These are phyloP conservation scores for Caracal caracal DNA, from an alignment of 2,113 vertebrate species.

Conservation along the genomic window DNA sequence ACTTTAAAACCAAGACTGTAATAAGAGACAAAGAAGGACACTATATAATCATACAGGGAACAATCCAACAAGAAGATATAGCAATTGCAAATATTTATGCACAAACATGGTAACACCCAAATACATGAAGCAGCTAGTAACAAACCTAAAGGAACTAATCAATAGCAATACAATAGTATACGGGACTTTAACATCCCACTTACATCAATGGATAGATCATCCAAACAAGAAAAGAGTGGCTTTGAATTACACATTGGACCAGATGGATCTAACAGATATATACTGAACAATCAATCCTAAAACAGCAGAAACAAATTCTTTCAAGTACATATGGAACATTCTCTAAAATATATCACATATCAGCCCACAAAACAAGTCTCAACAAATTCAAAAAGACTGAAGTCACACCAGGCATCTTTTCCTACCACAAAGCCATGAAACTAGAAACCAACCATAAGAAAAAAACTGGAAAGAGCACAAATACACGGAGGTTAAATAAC, in stretches of 20 bases:
- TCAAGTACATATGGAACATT: background rate
- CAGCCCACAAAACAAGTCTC: background rate
- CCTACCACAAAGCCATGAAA: background rate
- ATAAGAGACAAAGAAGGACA: background rate
- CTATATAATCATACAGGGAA: background rate
- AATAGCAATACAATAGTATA: background rate
- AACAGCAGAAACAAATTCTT: background rate
- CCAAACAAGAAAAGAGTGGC: background rate
- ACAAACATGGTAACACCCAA: background rate
- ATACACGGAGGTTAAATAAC: background rate
- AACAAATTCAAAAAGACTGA: background rate
- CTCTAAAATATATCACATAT: background rate
- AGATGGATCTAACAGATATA: background rate
- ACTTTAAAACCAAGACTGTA: background rate
- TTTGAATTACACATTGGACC: background rate
- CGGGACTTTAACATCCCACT: background rate
- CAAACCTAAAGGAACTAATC: background rate
- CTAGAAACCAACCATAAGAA: background rate
- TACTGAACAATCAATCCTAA: background rate
- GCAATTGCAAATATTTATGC: background rate
- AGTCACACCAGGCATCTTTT: background rate
- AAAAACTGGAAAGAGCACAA: background rate
- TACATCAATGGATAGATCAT: background rate
- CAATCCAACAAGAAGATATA: background rate
- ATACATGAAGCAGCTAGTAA: background rate